Evolutionary conservation across 2,888 invertebrate species (phyloP), one percentile per base, ranked within the genome.

Genomic region (Xestobium rufovillosum): DNA sequence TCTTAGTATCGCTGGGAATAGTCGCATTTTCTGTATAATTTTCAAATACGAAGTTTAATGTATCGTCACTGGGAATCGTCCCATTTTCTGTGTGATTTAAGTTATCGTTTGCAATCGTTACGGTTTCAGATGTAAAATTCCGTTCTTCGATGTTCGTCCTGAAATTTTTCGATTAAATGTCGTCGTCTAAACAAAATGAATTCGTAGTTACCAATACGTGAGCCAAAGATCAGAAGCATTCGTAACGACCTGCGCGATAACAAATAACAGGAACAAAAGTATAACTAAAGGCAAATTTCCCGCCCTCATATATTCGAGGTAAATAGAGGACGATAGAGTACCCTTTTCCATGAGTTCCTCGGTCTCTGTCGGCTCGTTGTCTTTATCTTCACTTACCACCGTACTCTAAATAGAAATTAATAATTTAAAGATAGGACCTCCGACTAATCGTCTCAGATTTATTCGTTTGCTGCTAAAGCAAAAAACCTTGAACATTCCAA

Each of bases 301-400:
- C 1, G 43, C 35, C 16, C 31, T 34, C 3, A 45, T 34, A 30
- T 45, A 45, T 26, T 36, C 28, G 12, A 26, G 31, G 9, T 39
- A 35, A 3, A 36, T 23, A 8, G 35, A 29, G 9, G 29, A 8
- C 0, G 77, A 68, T 14, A 80, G 68, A 8, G 70, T 68, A 55
- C 85, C 85, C 57, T 72, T 74, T 46, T 72, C 77, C 59, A 78
- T 71, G n/a, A 77, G 58, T 57, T 83, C 82, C 17, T 73, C 75
- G 0, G 74, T 71, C 63, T 81, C 77, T 50, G 71, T 54, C 1
- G 75, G 71, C 36, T 76, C 76, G 4, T 57, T 57, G n/a, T 33
- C 29, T 39, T 35, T 31, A n/a, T 3, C 27, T 4, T 23, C 33
- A 3, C 4, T 13, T 15, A 10, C 13, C 16, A 11, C 9, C 2